Evolutionary conservation across 2,113 vertebrate genomes (phyloP), one percentile per base, ranked within the genome.

Genomic region (Hippocampus guttulatus): DNA sequence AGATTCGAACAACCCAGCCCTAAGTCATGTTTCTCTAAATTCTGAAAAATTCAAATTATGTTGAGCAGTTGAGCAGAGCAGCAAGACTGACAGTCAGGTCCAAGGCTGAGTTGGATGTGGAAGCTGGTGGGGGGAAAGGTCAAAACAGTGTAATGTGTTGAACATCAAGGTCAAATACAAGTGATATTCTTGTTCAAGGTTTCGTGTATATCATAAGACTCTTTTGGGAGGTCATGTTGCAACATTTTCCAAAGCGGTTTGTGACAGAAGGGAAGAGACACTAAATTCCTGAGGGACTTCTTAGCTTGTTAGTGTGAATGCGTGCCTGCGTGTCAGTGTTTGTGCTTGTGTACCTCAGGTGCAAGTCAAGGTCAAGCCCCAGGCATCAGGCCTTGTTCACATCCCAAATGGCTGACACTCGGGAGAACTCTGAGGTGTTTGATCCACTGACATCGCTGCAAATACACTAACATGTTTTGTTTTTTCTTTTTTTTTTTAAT

Each of bases 401-500:
- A 70, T 80, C 85, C 83, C 84, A 43, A 11, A 63, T 64, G 81
- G 67, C 63, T 18, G 18, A 49, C 8, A 40, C 74, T 55, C 69
- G 15, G 1, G 20, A n/a, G 76, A 81, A 33, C 51, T 64, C 20
- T 47, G 57, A 60, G 65, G 64, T 70, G 66, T 71, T 78, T 81
- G 71, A 73, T 68, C 62, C 78, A 80, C 65, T 79, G 67, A 87
- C 64, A 52, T 45, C 65, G 45, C 18, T n/a, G 67, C 63, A 86
- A 86, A 87, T 70, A 89, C 20, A 73, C 58, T 84, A 81, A 87
- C 79, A 85, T 38, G 33, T 38, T 77, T 64, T 54, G 68, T 18
- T 68, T 15, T 54, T 86, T 85, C 86, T 77, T 64, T 54, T 69
- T 18, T 68, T 18, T 54, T 86, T 85, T 87, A 87, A 92, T 91